Conservation (phyloP, 2,113 vertebrate species). For the Electrona antarctica region DNA sequence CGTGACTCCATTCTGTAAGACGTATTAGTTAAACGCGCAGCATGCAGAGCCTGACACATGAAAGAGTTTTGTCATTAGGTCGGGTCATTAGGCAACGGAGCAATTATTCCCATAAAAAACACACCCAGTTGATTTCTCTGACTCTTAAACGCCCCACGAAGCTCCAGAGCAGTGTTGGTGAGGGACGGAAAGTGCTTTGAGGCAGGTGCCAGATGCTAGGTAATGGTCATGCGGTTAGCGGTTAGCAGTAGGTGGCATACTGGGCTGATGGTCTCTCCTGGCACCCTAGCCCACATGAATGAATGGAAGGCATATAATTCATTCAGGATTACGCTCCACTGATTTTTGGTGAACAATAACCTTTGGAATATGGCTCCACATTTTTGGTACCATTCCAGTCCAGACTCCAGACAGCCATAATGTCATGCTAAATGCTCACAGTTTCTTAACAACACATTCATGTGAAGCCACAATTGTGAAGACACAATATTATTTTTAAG, state of each 20-base stretch:
- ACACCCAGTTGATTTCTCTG: slow-evolving; percentile 23
- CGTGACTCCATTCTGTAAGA: slow-evolving; percentile 18
- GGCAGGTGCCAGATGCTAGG: slow-evolving; percentile 32
- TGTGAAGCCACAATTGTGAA: too few species aligned
- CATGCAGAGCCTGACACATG: slow-evolving; percentile 6
- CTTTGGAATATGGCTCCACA: slow-evolving; percentile 16
- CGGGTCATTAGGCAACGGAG: slow-evolving; percentile 23
- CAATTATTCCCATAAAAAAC: slow-evolving; percentile 47
- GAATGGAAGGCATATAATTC: slow-evolving; percentile 12
- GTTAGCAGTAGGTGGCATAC: slow-evolving; percentile 22
- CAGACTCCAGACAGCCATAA: slow-evolving; percentile 34
- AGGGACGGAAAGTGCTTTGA: slow-evolving; percentile 27
- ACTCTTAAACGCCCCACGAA: slow-evolving; percentile 28
- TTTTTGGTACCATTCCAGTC: slow-evolving; percentile 16
- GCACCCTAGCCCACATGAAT: slow-evolving; percentile 37
- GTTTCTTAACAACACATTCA: not conserved
- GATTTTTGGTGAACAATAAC: slow-evolving; percentile 9
- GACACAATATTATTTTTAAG: too few species aligned
- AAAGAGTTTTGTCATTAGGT: slow-evolving; percentile 26
- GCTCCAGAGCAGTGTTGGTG: slow-evolving; percentile 25
- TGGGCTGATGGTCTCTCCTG: slow-evolving; percentile 32
- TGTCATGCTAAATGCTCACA: slow-evolving; percentile 9
- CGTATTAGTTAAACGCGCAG: slow-evolving; percentile 7
- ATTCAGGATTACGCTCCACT: slow-evolving; percentile 4
- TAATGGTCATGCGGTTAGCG: slow-evolving; percentile 43